These are phyloP conservation scores for Callipepla squamata DNA, from an alignment of 2,113 vertebrate species.

Conservation along the genomic window DNA sequence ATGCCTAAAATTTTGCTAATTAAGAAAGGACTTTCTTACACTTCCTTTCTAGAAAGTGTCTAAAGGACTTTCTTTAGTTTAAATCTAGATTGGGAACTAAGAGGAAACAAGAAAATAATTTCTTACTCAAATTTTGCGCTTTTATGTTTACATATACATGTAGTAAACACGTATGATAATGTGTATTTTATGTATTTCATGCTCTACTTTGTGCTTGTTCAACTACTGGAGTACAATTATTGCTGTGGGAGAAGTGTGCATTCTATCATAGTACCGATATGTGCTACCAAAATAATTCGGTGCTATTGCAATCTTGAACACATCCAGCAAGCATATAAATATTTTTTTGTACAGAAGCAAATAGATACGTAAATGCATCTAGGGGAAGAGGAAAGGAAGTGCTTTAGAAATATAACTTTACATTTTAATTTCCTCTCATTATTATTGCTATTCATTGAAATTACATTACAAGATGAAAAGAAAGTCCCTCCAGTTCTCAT, in stretches of 20 bases:
- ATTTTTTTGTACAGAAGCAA: background rate
- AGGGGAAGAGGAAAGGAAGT: background rate
- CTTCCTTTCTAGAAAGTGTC: too few relatives aligned
- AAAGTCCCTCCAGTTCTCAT: background rate
- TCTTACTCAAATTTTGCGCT: background rate
- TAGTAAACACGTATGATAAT: background rate
- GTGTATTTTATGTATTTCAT: background rate
- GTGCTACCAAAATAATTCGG: background rate
- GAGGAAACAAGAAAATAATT: background rate
- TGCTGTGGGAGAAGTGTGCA: background rate
- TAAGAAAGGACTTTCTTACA: background rate
- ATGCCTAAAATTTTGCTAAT: background rate
- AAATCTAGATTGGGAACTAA: background rate
- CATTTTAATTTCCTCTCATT: background rate
- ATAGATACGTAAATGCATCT: background rate
- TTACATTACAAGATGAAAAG: background rate
- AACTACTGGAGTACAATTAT: conserved; percentile 8
- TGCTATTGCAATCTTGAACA: background rate
- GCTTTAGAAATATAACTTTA: background rate
- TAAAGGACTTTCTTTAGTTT: background rate
- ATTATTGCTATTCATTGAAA: background rate
- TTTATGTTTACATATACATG: background rate
- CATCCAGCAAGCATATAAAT: background rate
- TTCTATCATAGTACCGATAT: background rate
- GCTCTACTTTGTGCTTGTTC: background rate